Conservation (phyloP, 2,888 invertebrate genomes). For the Scrobipalpa costella region DNA sequence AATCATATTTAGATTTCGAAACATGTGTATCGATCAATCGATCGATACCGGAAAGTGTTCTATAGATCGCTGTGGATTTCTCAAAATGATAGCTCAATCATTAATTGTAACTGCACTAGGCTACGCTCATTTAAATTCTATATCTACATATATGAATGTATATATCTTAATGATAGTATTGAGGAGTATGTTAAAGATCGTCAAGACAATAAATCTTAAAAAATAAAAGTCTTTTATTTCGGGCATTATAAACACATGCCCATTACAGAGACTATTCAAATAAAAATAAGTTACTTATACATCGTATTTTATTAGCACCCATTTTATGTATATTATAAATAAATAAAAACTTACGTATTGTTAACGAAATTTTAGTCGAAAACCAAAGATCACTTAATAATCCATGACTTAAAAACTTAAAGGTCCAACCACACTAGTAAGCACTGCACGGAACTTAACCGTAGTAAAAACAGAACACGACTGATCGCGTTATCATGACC, state of each 20-base stretch:
- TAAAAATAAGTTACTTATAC: too few species aligned
- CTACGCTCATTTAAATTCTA: not conserved
- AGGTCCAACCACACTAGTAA: not conserved
- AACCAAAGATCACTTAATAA: conserved; percentile 14
- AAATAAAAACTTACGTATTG: not conserved
- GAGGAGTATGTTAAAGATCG: not conserved
- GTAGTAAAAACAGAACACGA: conserved; percentile 10
- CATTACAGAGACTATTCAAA: too few species aligned
- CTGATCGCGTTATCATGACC: conserved; percentile 26
- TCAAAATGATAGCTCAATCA: conserved; percentile 25
- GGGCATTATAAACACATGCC: too few species aligned
- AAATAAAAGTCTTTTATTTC: too few species aligned
- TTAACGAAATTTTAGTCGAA: not conserved
- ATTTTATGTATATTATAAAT: too few species aligned
- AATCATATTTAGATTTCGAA: conserved; percentile 51
- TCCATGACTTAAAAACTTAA: not conserved
- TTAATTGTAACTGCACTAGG: conserved; percentile 9
- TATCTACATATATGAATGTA: not conserved
- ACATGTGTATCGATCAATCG: conserved; percentile 21
- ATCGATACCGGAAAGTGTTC: conserved; percentile 16
- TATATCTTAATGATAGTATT: not conserved
- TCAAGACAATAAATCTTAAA: not conserved
- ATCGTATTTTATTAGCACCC: too few species aligned
- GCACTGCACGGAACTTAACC: not conserved
- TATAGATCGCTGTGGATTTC: conserved; percentile 27